A percentile compares a stretch with the other conserved stretches of the same genome.
Conservation (phyloP, 2,113 vertebrate genomes). For the Myotis brandtii region DNA sequence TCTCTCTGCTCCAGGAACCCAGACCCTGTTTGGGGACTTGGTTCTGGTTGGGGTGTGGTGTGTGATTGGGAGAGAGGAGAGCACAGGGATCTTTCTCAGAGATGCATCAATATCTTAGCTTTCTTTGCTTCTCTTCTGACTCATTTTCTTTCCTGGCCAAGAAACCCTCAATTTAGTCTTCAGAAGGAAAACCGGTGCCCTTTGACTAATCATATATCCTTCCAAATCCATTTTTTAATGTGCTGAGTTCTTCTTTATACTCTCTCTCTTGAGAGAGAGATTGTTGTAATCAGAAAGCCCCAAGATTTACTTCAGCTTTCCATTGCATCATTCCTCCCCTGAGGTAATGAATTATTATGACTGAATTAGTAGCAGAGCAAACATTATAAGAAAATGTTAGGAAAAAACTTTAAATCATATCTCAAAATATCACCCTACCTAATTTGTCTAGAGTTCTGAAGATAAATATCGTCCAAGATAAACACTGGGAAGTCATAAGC, state of each 20-base stretch:
- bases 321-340: not conserved
- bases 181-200: not conserved
- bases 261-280: not conserved
- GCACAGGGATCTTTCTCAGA: not conserved
- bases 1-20: not conserved
- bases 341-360: constrained; percentile 19
- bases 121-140: constrained; percentile 32
- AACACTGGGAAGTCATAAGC: not conserved
- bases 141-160: constrained; percentile 50
- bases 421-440: constrained; percentile 3
- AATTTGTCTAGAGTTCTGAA: constrained; percentile 15
- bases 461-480: not conserved
- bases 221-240: constrained; percentile 14
- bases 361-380: not conserved
- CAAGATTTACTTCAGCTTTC: constrained; percentile 50
- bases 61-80: not conserved
- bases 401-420: constrained; percentile 41
- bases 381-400: constrained; percentile 22
- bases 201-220: not conserved
- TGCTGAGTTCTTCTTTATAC: not conserved
- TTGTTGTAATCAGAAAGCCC: constrained; percentile 36
- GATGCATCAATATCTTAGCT: not conserved
- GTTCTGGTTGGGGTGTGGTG: not conserved
- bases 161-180: not conserved
- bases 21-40: not conserved